These are phyloP conservation scores for Muricea muricata DNA, from an alignment of 92 coral and sea anemone genomes.

Conservation along the genomic window DNA sequence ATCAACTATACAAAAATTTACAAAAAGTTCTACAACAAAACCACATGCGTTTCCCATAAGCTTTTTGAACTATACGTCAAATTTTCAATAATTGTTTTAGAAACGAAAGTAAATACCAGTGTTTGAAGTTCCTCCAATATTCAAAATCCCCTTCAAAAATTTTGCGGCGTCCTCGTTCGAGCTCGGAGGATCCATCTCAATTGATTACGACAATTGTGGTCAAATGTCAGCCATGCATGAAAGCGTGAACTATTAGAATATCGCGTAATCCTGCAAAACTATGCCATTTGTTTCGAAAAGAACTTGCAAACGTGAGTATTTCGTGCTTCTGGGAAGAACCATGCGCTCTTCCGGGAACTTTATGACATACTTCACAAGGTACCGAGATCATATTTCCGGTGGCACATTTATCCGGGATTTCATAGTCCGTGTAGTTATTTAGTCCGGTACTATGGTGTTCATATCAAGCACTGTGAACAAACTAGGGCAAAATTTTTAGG, in stretches of 20 bases:
- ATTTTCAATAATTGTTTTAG: background rate
- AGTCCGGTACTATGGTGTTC: too few species aligned
- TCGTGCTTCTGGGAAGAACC: background rate
- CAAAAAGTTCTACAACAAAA: too few species aligned
- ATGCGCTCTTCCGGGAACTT: too few species aligned
- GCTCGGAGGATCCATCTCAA: slow-evolving; percentile 10
- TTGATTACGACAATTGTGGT: background rate
- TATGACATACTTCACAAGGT: background rate
- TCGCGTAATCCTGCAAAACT: background rate
- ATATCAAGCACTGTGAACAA: too few species aligned
- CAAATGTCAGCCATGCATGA: background rate
- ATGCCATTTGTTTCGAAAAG: background rate
- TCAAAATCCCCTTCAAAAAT: slow-evolving; percentile 77
- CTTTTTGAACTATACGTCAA: background rate
- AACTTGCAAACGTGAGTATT: background rate
- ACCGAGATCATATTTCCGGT: too few species aligned
- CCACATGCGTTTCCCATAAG: background rate
- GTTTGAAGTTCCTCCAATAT: slow-evolving; percentile 58
- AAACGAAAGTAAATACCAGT: slow-evolving; percentile 21
- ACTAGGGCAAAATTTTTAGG: too few species aligned
- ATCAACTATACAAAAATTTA: background rate
- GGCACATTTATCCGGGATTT: too few species aligned
- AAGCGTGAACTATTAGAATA: background rate
- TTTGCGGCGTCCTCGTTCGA: slow-evolving; percentile 72
- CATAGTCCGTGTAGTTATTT: too few species aligned